A percentile compares a stretch with the other conserved stretches of the same genome.
Conservation (phyloP, 2,113 vertebrate species). For the Otocyon megalotis region DNA sequence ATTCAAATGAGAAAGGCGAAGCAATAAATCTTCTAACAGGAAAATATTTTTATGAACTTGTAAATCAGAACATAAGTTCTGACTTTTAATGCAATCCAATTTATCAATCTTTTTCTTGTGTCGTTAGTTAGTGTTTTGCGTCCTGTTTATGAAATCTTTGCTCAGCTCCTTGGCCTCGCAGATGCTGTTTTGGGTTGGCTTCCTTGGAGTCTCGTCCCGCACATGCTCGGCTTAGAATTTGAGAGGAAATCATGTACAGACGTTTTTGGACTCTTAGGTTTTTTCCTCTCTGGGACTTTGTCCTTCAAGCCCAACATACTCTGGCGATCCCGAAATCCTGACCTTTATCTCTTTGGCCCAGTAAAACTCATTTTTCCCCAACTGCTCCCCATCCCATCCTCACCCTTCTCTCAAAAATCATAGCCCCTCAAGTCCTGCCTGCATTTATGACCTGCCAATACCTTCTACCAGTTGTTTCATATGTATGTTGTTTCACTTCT, state of each 20-base stretch:
- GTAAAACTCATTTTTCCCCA: not conserved
- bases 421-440: not conserved
- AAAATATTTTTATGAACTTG: conserved; percentile 39
- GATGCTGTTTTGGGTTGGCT: not conserved
- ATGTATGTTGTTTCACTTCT: not conserved
- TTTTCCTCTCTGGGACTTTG: not conserved
- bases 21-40: not conserved
- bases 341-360: not conserved
- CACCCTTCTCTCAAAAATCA: not conserved
- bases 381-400: not conserved
- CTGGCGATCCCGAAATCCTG: not conserved
- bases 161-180: not conserved
- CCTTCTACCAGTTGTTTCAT: not conserved
- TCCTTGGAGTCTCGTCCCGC: not conserved
- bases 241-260: conserved; percentile 19
- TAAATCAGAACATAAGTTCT: not conserved
- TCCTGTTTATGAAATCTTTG: not conserved
- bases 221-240: not conserved
- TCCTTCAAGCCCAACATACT: not conserved
- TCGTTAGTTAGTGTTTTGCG: conserved; percentile 11
- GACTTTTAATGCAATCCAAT: not conserved
- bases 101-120: not conserved
- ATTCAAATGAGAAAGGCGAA: not conserved
- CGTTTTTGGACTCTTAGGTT: not conserved
- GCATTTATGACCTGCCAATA: not conserved